Evolutionary conservation across 2,888 invertebrate species (phyloP), one percentile per base, ranked within the genome.

Genomic region (Drosophila fulvimacula): DNA sequence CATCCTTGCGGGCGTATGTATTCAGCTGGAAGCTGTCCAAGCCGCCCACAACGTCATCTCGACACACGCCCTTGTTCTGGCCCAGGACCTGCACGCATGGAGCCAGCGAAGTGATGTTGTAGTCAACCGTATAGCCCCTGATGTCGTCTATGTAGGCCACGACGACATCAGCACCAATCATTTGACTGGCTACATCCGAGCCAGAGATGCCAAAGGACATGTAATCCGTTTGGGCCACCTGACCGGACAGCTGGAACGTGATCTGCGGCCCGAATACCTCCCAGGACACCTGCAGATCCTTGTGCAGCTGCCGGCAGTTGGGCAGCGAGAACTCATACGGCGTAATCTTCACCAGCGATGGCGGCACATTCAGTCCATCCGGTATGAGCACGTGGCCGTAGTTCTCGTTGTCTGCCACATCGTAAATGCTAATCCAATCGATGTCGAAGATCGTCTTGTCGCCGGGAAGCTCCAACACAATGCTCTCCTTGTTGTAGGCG

Each of bases 191-290:
- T 21, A 93, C 93, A 10, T 93, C 93, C 1, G 95, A 95, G 53
- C 98, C 98, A 27, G 97, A 97, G 58, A 97, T 93, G 36, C 98
- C 98, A 92, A 98, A 97, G 15, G 97, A 95, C 95, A 98, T 96
- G 93, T 98, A 98, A 82, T 97, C 97, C 83, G 96, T 93, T 78
- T 95, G 94, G 0, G 91, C 93, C 39, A 93, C 93, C 94, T 96
- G 95, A 1, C 95, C 98, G 13, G 96, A 95, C 13, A 98, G 93
- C 92, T 97, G 96, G 61, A 98, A 94, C 10, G 98, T 98, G 74
- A 98, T 95, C 91, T 96, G 96, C 24, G 96, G 96, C 0, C 98
- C 98, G 92, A 97, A 97, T 30, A 97, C 95, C 91, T 98, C 97
- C 98, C 98, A 98, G 11, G 96, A 95, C 2, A 97, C 94, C 93